These are phyloP conservation scores for Drosophila hydei DNA, from an alignment of 1,140 invertebrate genomes.

Conservation along the genomic window DNA sequence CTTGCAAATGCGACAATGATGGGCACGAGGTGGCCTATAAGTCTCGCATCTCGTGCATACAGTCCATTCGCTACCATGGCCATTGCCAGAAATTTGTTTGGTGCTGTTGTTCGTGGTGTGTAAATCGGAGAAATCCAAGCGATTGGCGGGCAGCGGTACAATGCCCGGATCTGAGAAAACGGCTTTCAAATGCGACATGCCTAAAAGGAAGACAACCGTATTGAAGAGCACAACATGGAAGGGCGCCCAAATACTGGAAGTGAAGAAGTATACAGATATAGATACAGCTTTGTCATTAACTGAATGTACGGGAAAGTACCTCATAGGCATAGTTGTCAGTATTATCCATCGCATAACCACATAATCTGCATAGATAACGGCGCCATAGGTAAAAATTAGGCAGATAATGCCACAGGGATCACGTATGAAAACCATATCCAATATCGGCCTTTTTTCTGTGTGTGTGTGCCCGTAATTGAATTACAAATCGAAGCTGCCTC, in stretches of 20 bases:
- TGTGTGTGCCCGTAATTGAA: conserved; percentile 59
- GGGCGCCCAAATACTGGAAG: conserved; percentile 91
- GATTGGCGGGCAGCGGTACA: conserved; percentile 92
- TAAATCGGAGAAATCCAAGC: conserved; percentile 94
- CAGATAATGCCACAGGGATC: conserved; percentile 96
- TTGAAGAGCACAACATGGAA: conserved; percentile 94
- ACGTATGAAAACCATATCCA: conserved; percentile 86
- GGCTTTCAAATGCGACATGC: conserved; percentile 92
- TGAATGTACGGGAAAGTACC: conserved; percentile 85
- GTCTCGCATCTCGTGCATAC: conserved; percentile 93
- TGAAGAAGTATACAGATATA: background rate
- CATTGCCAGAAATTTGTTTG: conserved; percentile 62
- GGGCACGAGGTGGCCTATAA: conserved; percentile 92
- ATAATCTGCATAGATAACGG: conserved; percentile 95
- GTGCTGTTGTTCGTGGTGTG: conserved; percentile 86
- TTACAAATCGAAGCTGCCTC: conserved; percentile 67
- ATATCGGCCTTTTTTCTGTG: conserved; percentile 12
- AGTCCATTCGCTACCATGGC: conserved; percentile 90
- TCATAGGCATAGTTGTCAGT: conserved; percentile 91
- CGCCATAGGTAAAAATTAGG: conserved; percentile 92
- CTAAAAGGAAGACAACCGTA: conserved; percentile 90
- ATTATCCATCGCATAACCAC: conserved; percentile 94
- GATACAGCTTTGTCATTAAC: background rate
- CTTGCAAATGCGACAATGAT: conserved; percentile 95
- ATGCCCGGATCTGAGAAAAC: conserved; percentile 95